A percentile compares a stretch with the other conserved stretches of the same genome.
Conservation (phyloP, 2,113 vertebrate genomes). For the Delphinapterus leucas region DNA sequence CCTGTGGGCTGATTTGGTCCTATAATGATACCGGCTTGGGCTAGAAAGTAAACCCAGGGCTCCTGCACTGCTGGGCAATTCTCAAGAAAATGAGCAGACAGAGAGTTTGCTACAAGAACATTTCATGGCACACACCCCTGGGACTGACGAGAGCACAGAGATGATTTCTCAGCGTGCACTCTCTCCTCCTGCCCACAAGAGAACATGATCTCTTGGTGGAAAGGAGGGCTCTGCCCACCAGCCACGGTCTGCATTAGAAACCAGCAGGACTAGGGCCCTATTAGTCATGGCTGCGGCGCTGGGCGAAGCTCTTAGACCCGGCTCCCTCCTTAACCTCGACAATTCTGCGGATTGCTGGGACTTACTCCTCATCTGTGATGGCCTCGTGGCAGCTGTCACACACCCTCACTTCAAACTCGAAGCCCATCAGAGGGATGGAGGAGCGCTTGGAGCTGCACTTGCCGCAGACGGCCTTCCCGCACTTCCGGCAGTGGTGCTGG, state of each 20-base stretch:
- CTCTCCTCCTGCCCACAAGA: neutral
- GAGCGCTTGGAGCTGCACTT: constrained; percentile 97
- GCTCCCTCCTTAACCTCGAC: neutral
- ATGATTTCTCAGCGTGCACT: neutral
- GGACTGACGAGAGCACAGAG: neutral
- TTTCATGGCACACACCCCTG: neutral
- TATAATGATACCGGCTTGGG: neutral
- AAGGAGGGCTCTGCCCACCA: neutral
- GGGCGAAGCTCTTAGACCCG: too few relatives aligned
- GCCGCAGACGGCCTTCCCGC: constrained; percentile 95
- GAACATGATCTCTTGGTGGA: neutral
- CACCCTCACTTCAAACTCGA: constrained; percentile 97
- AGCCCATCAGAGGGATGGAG: constrained; percentile 97
- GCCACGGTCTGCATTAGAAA: neutral
- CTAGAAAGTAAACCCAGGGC: neutral
- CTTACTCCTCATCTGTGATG: constrained; percentile 98
- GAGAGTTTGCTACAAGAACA: neutral
- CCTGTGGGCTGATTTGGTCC: neutral
- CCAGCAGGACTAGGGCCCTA: neutral
- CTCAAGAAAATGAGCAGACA: neutral
- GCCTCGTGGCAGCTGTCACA: constrained; percentile 96
- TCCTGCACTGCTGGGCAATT: neutral
- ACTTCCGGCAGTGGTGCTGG: constrained; percentile 98
- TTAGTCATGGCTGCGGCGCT: rapidly evolving
- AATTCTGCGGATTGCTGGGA: neutral